A percentile compares a stretch with the other conserved stretches of the same genome.
These are phyloP conservation scores for Ennomos erosarius DNA, from an alignment of 2,888 invertebrate species.

Conservation along the genomic window DNA sequence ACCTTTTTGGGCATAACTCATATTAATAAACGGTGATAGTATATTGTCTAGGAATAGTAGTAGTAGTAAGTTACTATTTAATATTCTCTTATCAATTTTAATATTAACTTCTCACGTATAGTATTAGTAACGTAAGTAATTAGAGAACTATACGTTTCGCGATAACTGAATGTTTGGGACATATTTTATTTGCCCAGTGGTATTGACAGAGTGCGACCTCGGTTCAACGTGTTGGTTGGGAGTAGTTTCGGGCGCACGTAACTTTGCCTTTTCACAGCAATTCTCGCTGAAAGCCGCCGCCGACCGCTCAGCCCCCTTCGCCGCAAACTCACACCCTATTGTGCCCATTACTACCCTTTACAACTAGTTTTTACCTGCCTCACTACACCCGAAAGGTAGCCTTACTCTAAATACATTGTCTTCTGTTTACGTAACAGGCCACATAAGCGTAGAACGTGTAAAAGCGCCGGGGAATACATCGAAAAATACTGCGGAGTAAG, in stretches of 20 bases:
- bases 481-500: conserved; percentile 17
- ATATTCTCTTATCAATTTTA: too few relatives aligned
- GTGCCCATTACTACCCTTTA: conserved; percentile 67
- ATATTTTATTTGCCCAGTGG: conserved; percentile 50
- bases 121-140: conserved; percentile 28
- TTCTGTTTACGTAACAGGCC: conserved; percentile 34
- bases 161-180: conserved; percentile 41
- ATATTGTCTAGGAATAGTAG: too few relatives aligned
- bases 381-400: conserved; percentile 38
- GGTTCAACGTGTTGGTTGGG: conserved; percentile 58
- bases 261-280: conserved; percentile 68
- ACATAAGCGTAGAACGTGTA: conserved; percentile 25
- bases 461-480: conserved; percentile 22
- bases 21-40: too few relatives aligned
- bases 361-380: conserved; percentile 63
- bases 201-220: conserved; percentile 58
- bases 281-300: conserved; percentile 62
- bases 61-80: too few relatives aligned
- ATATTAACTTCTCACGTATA: conserved; percentile 10
- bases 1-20: too few relatives aligned
- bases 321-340: conserved; percentile 68
- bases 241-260: conserved; percentile 62
- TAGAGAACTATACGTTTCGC: conserved; percentile 19
- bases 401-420: conserved; percentile 34
- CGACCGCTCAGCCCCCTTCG: conserved; percentile 57